Base-by-base conservation (phyloP, 2,888 invertebrate species). In the Eilema caniola region DNA sequence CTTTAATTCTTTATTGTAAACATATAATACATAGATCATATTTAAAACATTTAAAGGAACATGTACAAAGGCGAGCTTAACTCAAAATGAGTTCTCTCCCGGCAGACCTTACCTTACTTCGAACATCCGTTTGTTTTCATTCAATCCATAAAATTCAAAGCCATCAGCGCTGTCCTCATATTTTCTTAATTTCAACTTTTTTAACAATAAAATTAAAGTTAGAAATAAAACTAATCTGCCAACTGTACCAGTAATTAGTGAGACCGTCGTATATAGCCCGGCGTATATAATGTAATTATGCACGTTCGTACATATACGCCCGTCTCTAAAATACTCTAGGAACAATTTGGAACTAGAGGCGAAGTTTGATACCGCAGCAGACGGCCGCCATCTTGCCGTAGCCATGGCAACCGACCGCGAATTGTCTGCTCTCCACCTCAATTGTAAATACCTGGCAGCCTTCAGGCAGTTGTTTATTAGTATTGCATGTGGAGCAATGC, bases 281-380 rank as follows among this genome's bases (percentile, higher is more conserved):
- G 83, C 85, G 89, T 92, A 93, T 85, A 94, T 93, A 93, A 94
- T 88, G 90, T 94, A 93, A 95, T 95, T 93, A 94, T 93, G 92
- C 93, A 93, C 91, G 88, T 88, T 90, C 89, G 88, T 92, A 92
- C 92, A 92, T 91, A 92, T 81, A 83, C 83, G 81, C 86, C 68
- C 86, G 92, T 37, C 90, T 92, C 94, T 93, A 91, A 92, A 94
- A 93, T 91, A 93, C 92, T 80, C 83, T 82, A 77, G 86, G 90
- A 94, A 95, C 94, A 95, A 95, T 95, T 94, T 94, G 93, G 93
- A 93, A 94, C 93, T 94, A 92, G 92, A 92, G 88, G 88, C 91
- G 89, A 93, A 95, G 91, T 93, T 94, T 89, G 91, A 88, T 93
- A 94, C 94, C 94, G 89, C 94, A 93, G 90, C 90, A 93, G 93